A percentile compares a stretch with the other conserved stretches of the same genome.
These are phyloP conservation scores for Pangasius larnaudii DNA, from an alignment of 2,797 vertebrate genomes.

Conservation along the genomic window DNA sequence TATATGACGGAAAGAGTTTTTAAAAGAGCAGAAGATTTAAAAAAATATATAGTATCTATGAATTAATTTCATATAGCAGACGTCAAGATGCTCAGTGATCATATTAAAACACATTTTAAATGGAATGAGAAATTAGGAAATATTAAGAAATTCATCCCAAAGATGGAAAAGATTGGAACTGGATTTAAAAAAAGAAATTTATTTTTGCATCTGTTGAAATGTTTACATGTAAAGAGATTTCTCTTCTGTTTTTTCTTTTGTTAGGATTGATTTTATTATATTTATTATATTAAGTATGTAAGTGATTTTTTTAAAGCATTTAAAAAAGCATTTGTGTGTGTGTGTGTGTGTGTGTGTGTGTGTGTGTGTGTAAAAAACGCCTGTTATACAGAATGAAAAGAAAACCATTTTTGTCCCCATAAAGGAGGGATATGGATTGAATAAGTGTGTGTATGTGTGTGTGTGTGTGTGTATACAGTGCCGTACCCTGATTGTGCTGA, in stretches of 20 bases:
- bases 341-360: not conserved
- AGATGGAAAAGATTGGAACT: not conserved
- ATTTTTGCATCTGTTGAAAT: not conserved
- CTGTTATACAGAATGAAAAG: not conserved
- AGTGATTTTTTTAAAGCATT: too few species aligned
- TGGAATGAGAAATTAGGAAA: not conserved
- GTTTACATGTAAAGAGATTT: not conserved
- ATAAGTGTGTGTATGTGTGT: not conserved
- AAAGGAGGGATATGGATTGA: not conserved
- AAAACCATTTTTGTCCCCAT: not conserved
- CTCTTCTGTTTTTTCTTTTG: not conserved
- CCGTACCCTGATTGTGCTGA: conserved; percentile 87
- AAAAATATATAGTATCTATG: not conserved
- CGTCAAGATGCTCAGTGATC: not conserved
- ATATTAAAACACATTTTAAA: not conserved
- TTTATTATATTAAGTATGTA: not conserved
- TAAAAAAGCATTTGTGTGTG: not conserved
- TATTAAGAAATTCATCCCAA: not conserved
- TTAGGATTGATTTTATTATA: not conserved
- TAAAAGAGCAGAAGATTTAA: not conserved
- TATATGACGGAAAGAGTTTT: not conserved
- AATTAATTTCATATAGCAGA: not conserved
- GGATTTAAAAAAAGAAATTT: not conserved
- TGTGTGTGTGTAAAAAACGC: not conserved
- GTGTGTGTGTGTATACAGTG: conserved; percentile 3